These are phyloP conservation scores for Batillaria attramentaria DNA, from an alignment of 1,140 invertebrate species.

Conservation along the genomic window DNA sequence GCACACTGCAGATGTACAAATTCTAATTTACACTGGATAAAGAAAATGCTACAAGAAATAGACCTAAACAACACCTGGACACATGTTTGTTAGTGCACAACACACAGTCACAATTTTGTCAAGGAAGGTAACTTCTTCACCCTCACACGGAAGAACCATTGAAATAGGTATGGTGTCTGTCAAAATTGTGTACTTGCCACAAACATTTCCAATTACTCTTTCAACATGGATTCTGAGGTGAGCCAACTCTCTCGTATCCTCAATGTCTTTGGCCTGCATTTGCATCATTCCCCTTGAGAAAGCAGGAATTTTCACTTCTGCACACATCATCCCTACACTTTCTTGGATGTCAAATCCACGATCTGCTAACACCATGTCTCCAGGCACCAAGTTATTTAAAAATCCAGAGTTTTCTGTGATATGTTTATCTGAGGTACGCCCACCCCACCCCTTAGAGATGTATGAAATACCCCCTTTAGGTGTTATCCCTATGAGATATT, in stretches of 20 bases:
- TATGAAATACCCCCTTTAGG: conserved; percentile 41
- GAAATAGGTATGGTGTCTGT: conserved; percentile 13
- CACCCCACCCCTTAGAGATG: conserved; percentile 44
- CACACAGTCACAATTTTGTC: conserved; percentile 31
- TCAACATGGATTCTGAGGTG: conserved; percentile 59
- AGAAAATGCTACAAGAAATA: no score
- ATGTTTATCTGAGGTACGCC: conserved; percentile 37
- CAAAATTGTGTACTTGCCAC: conserved; percentile 23
- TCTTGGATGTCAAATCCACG: conserved; percentile 40
- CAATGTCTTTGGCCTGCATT: conserved; percentile 21
- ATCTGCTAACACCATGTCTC: conserved; percentile 38
- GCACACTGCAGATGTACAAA: no score
- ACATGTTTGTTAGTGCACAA: conserved; percentile 24
- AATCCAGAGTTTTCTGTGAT: conserved; percentile 37
- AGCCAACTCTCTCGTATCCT: conserved; percentile 49
- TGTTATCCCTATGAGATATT: conserved; percentile 45
- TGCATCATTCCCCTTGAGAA: conserved; percentile 47
- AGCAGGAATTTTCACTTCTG: conserved; percentile 41
- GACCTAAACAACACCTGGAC: conserved; percentile 2
- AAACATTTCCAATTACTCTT: conserved; percentile 50
- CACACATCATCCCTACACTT: conserved; percentile 34
- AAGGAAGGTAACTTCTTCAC: conserved; percentile 15
- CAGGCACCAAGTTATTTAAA: conserved; percentile 27
- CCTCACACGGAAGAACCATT: neutral
- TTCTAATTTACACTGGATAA: no score